A percentile compares a stretch with the other conserved stretches of the same genome.
Conservation (phyloP, 2,888 invertebrate species). For the Syrista parreyssii region DNA sequence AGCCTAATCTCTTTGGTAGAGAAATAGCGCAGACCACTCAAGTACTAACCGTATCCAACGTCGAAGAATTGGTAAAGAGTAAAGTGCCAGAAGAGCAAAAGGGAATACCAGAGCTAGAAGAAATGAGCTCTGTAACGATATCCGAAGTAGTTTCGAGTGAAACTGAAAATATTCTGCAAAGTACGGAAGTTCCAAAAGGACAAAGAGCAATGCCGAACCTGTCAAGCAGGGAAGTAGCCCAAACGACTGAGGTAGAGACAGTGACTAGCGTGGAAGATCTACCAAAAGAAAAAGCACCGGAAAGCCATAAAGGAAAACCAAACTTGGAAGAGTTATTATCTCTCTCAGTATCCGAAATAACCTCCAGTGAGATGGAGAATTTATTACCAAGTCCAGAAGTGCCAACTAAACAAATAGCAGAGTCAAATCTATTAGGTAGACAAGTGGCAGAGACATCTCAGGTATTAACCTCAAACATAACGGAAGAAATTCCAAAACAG, state of each 20-base stretch:
- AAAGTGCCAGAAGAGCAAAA: conserved; percentile 41
- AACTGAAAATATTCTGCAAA: conserved; percentile 8
- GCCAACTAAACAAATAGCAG: conserved; percentile 53
- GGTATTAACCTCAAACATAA: conserved; percentile 38
- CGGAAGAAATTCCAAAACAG: conserved; percentile 46
- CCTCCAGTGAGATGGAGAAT: conserved; percentile 60
- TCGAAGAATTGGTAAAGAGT: conserved; percentile 35
- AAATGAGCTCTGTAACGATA: conserved; percentile 42
- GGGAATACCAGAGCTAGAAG: conserved; percentile 47
- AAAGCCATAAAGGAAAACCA: conserved; percentile 33
- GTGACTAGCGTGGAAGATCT: conserved; percentile 29
- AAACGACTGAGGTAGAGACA: conserved; percentile 42
- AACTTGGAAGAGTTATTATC: conserved; percentile 39
- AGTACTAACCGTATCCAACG: conserved; percentile 43
- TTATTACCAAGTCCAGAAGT: conserved; percentile 44
- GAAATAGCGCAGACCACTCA: conserved; percentile 57
- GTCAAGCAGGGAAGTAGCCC: conserved; percentile 41
- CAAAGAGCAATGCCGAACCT: conserved; percentile 46
- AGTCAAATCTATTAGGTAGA: conserved; percentile 50
- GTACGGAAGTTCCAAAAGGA: conserved; percentile 41
- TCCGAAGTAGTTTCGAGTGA: conserved; percentile 15
- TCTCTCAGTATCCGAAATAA: conserved; percentile 52
- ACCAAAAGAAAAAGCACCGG: conserved; percentile 25
- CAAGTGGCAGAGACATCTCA: conserved; percentile 62
- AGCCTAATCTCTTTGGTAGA: conserved; percentile 57